Percentiles rank a stretch among this genome's conserved stretches.
Evolutionary conservation across 2,113 vertebrate species (phyloP).

Genomic region (Paracanthobrama guichenoti): DNA sequence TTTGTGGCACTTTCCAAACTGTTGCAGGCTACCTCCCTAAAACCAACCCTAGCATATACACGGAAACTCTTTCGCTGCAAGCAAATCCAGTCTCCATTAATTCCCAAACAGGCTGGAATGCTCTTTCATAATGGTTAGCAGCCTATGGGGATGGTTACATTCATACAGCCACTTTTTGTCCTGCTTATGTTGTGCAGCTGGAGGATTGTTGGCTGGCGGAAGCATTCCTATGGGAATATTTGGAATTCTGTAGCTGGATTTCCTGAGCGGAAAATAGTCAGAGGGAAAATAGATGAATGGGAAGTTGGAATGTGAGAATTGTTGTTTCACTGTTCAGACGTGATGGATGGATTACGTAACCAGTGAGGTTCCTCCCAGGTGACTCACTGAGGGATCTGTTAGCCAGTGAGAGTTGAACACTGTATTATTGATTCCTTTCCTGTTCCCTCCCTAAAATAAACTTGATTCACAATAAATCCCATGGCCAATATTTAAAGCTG

Average conservation of each 20-base stretch:
- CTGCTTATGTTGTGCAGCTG: constrained; percentile 56
- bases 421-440: not conserved
- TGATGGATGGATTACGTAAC: constrained; percentile 28
- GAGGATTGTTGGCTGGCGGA: not conserved
- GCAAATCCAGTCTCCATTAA: not conserved
- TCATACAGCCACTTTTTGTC: constrained; percentile 46
- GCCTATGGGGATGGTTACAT: not conserved
- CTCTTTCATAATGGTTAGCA: not conserved
- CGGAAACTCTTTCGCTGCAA: not conserved
- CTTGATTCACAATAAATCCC: not conserved
- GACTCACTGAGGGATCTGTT: not conserved
- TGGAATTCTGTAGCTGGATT: constrained; percentile 59
- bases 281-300: constrained; percentile 47
- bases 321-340: constrained; percentile 43
- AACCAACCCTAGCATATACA: not conserved
- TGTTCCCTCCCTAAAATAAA: too few species aligned
- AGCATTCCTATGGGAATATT: constrained; percentile 54
- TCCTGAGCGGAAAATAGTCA: constrained; percentile 58
- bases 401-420: not conserved
- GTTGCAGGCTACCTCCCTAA: not conserved
- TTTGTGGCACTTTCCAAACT: not conserved
- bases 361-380: constrained; percentile 19
- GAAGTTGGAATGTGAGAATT: constrained; percentile 13
- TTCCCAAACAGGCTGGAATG: not conserved
- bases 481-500: not conserved